phyloP scores from a whole-genome alignment of 2,797 vertebrate genomes.

The Oreochromis mossambicus region DNA sequence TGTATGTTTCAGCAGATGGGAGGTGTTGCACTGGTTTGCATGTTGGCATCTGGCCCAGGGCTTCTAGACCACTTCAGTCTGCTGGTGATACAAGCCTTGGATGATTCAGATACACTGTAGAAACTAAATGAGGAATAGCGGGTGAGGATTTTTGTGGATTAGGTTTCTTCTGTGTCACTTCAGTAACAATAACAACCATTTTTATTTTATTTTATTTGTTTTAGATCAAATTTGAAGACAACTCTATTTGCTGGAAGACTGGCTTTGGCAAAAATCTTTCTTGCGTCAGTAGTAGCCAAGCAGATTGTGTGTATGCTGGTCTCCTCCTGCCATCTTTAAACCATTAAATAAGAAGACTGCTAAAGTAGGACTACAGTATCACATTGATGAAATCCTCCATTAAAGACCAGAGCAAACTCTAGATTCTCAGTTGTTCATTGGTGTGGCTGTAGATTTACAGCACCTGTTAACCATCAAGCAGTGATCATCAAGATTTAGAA shows the following conservation, averaged over 20 bases:
- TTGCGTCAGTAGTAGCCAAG: neutral
- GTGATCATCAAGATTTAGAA: neutral
- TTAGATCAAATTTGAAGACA: neutral
- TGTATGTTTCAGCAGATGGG: constrained; percentile 18
- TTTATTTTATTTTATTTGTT: neutral
- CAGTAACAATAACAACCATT: neutral
- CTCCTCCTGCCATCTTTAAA: neutral
- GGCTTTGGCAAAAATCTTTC: neutral
- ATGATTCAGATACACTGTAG: constrained; percentile 29
- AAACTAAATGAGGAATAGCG: constrained; percentile 13
- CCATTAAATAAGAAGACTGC: neutral
- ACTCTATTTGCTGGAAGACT: neutral
- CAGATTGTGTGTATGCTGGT: neutral
- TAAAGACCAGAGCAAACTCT: neutral
- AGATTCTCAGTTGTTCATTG: neutral
- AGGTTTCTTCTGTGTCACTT: neutral
- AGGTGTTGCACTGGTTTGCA: constrained; percentile 5
- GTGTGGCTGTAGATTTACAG: neutral
- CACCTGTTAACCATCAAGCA: neutral
- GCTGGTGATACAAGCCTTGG: constrained; percentile 20
- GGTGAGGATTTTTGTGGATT: neutral
- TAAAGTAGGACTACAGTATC: neutral
- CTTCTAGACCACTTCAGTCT: constrained; percentile 8
- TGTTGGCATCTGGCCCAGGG: constrained; percentile 33
- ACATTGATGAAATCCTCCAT: no score